Conservation (phyloP, 1,140 invertebrate genomes). For the Lysiphlebus fabarum region DNA sequence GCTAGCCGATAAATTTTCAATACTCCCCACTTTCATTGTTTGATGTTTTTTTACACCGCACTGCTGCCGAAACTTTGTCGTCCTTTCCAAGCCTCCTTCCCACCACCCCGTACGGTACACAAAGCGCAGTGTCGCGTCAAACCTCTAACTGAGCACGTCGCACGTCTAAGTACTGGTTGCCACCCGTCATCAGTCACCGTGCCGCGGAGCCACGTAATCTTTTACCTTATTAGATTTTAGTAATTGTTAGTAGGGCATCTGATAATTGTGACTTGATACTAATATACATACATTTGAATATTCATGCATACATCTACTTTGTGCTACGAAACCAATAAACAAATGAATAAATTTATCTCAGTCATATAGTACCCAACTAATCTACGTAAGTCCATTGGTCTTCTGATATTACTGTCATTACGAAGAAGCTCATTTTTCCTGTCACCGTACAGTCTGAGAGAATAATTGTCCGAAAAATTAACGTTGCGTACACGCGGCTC, state of each 20-base stretch:
- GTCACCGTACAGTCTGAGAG: background rate
- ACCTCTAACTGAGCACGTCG: constrained; percentile 64
- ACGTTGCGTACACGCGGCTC: constrained; percentile 16
- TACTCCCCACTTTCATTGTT: constrained; percentile 5
- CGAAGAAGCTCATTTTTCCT: too few relatives aligned
- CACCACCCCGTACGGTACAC: constrained; percentile 32
- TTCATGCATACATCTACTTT: too few relatives aligned
- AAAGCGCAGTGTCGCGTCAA: constrained; percentile 70
- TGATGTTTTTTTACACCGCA: constrained; percentile 16
- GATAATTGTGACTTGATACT: constrained; percentile 11
- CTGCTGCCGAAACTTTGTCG: constrained; percentile 34
- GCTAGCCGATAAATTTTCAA: constrained; percentile 7
- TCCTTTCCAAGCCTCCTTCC: constrained; percentile 27
- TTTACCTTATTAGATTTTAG: constrained; percentile 64
- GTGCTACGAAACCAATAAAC: too few relatives aligned
- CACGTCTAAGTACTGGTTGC: constrained; percentile 61
- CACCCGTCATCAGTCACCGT: constrained; percentile 61
- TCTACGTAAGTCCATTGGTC: background rate
- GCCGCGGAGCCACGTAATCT: constrained; percentile 60
- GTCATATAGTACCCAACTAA: too few relatives aligned
- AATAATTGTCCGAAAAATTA: too few relatives aligned
- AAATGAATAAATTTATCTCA: too few relatives aligned
- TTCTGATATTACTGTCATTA: background rate
- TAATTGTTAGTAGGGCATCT: constrained; percentile 52
- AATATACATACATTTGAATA: too few relatives aligned